Conservation (phyloP, 1,140 invertebrate genomes). For the Druon quercuslanigerum region DNA sequence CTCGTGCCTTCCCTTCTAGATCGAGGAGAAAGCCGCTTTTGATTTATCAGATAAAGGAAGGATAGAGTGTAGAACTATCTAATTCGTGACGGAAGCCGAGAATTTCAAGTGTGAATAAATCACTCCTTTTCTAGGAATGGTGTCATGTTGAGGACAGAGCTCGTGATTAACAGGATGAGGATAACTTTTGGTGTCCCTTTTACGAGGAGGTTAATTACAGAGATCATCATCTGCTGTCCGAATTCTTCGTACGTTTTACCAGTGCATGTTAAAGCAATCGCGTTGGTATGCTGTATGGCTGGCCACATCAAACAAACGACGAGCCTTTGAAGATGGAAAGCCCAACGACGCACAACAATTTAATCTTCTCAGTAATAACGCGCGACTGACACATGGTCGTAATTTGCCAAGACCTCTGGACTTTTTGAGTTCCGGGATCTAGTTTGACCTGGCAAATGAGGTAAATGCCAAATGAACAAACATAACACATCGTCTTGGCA, state of each 20-base stretch:
- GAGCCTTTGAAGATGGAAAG: constrained; percentile 64
- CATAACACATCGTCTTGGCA: not conserved
- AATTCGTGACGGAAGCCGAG: constrained; percentile 9
- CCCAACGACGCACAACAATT: constrained; percentile 60
- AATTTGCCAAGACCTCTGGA: constrained; percentile 21
- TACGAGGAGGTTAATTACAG: constrained; percentile 6
- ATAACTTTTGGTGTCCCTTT: constrained; percentile 13
- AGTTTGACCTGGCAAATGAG: constrained; percentile 12
- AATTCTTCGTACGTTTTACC: constrained; percentile 13
- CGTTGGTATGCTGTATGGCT: constrained; percentile 42
- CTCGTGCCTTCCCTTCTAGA: not conserved
- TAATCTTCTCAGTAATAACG: constrained; percentile 58
- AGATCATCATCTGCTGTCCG: constrained; percentile 14
- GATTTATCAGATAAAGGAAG: constrained; percentile 5
- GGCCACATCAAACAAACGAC: constrained; percentile 63
- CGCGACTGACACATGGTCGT: constrained; percentile 11
- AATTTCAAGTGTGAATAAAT: constrained; percentile 16
- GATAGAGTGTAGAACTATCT: not conserved
- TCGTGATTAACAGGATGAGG: not conserved
- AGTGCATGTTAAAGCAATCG: constrained; percentile 38
- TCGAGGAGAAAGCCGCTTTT: constrained; percentile 14
- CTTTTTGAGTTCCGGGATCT: constrained; percentile 1
- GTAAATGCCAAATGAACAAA: constrained; percentile 4
- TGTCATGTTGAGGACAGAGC: not conserved
- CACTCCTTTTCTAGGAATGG: not conserved